Conservation (phyloP, 35 echinoderm and acorn worm species). For the Chiridota heheva region DNA sequence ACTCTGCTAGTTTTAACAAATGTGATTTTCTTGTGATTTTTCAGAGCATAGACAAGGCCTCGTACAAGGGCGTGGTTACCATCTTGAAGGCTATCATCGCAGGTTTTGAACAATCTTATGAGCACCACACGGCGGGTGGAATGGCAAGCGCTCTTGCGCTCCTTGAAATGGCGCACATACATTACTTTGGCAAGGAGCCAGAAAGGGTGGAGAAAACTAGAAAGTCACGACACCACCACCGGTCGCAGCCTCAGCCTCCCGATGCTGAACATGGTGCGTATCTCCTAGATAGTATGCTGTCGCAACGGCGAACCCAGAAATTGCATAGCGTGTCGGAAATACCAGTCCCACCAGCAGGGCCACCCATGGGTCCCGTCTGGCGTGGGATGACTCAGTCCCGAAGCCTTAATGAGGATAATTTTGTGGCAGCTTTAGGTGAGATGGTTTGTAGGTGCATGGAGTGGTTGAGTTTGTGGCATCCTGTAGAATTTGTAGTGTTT, state of each 20-base stretch:
- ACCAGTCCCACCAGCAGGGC: constrained; percentile 23
- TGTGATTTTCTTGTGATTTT: neutral
- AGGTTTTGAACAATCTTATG: constrained; percentile 88
- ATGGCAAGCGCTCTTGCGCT: constrained; percentile 95
- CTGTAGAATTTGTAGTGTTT: too few species aligned
- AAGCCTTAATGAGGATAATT: constrained; percentile 87
- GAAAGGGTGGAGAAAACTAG: constrained; percentile 38
- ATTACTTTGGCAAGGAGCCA: constrained; percentile 99
- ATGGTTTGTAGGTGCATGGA: too few species aligned
- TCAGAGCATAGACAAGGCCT: constrained; percentile 91
- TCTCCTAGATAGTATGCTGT: constrained; percentile 28
- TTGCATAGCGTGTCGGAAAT: constrained; percentile 1
- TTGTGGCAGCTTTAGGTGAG: constrained; percentile 93
- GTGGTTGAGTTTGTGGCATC: too few species aligned
- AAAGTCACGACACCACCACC: neutral
- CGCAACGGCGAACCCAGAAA: constrained; percentile 19
- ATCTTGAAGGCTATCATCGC: constrained; percentile 84
- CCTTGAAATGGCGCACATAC: constrained; percentile 90
- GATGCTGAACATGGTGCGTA: constrained; percentile 32
- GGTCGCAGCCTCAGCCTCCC: neutral
- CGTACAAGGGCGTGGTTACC: constrained; percentile 86
- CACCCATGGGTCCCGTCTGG: constrained; percentile 37
- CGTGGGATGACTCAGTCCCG: constrained; percentile 66
- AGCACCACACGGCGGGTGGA: constrained; percentile 78
- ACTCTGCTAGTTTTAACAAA: neutral